Percentiles rank a stretch among this genome's conserved stretches.
Conservation (phyloP, 2,113 vertebrate genomes). For the Cyanoderma ruficeps region DNA sequence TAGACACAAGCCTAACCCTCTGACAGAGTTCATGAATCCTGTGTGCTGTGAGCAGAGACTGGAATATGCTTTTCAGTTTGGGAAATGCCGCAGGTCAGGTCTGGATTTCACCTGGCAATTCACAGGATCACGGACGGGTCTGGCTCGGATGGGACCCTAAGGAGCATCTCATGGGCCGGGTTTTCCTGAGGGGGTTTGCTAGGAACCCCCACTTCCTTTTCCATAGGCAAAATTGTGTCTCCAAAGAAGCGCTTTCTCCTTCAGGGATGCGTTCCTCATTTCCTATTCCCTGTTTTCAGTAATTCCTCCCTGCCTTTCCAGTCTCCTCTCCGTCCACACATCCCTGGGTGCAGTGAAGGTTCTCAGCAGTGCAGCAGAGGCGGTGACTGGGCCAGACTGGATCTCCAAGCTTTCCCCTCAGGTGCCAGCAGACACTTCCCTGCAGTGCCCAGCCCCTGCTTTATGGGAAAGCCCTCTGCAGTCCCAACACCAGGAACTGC, state of each 20-base stretch:
- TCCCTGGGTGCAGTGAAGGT: neutral
- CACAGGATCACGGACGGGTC: accelerated
- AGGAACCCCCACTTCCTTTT: neutral
- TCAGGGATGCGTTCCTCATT: neutral
- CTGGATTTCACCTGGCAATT: accelerated
- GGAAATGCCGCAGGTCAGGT: neutral
- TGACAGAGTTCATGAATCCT: neutral
- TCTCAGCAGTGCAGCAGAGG: neutral
- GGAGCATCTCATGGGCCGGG: neutral
- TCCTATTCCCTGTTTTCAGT: neutral
- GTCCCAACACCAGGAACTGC: accelerated
- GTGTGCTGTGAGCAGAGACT: neutral
- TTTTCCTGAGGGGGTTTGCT: neutral
- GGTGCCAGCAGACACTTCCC: neutral
- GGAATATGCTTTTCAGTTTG: neutral
- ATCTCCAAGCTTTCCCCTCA: neutral
- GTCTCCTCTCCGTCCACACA: neutral
- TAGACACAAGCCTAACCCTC: neutral
- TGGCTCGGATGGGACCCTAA: neutral
- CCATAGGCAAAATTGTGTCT: neutral
- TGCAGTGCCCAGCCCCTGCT: neutral
- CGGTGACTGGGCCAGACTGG: neutral
- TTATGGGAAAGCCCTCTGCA: neutral
- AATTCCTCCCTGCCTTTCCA: accelerated
- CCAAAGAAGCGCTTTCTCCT: neutral